Base-by-base conservation (phyloP, 2,113 vertebrate species). In the Entomyzon cyanotis region DNA sequence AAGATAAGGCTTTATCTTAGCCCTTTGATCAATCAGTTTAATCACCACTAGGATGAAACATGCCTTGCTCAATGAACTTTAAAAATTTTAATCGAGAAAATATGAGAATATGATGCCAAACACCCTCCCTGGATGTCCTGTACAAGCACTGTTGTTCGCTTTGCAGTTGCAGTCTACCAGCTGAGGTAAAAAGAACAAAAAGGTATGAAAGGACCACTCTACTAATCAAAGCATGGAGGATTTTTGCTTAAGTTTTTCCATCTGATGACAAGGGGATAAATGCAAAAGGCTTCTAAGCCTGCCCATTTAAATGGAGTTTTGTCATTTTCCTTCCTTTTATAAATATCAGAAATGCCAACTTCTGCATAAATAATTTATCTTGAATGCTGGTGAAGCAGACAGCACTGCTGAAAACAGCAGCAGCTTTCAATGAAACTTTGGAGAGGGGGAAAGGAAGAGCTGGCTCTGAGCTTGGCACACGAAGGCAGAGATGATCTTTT, bases 401-500 rank as follows among this genome's bases (percentile, higher is more conserved):
- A 93, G 68, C 71, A 49, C 49, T 80, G 86, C 75, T 86, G 88
- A 70, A 80, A 94, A 76, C 85, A 92, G 85, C 90, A 69, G 41
- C 82, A 83, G 90, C 85, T 90, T 77, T 55, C 88, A 88, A 21
- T 77, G 63, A 59, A 95, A 93, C 69, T 91, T 35, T 78, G 90
- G 84, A 81, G 84, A 74, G 91, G 37, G 33, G 60, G 12, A 33
- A 84, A 89, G 52, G 73, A 56, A 92, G 67, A 58, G 89, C 56
- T 94, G 86, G 64, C 68, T 94, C 56, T 0, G 0, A 42, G 76
- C 42, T 41, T 76, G 89, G 91, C 95, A 89, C 50, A 74, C 0
- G 1, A 56, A 84, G 76, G 76, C 84, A 78, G 89, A 63, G 80
- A 81, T 75, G 80, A 89, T 87, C 84, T 87, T 62, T 58, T 64